phyloP scores from a whole-genome alignment of 1,140 invertebrate species.

The Bombus haemorrhoidalis region DNA sequence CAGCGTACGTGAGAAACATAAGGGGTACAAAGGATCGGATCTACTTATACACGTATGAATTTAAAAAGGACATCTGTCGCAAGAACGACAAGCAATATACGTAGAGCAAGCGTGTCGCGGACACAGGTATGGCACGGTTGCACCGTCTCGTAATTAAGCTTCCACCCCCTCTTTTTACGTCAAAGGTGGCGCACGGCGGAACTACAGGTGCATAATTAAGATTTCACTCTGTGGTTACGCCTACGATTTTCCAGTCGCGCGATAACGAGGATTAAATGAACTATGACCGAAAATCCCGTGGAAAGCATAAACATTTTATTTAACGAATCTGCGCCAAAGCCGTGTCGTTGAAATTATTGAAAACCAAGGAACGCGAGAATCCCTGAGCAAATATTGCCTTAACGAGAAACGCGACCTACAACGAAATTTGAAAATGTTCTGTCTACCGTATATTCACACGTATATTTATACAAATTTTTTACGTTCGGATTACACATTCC shows the following conservation, averaged over 20 bases:
- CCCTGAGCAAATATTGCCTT: neutral
- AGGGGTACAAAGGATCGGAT: neutral
- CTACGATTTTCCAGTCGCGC: constrained; percentile 36
- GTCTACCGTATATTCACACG: no score
- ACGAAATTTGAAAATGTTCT: no score
- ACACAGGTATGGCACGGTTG: no score
- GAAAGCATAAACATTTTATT: neutral
- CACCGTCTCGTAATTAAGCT: constrained; percentile 34
- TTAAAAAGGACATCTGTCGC: neutral
- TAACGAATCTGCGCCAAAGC: neutral
- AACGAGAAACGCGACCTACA: neutral
- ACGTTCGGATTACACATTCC: no score
- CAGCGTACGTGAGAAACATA: neutral
- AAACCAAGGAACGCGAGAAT: neutral
- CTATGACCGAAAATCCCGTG: neutral
- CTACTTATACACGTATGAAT: neutral
- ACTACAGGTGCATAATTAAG: constrained; percentile 54
- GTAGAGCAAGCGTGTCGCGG: neutral
- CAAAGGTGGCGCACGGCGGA: constrained; percentile 15
- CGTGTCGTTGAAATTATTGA: neutral
- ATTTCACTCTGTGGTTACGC: neutral
- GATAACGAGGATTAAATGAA: constrained; percentile 42
- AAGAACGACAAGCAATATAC: neutral
- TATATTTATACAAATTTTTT: no score
- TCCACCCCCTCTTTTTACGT: constrained; percentile 16